phyloP scores from a whole-genome alignment of 1,140 invertebrate genomes.

The Caenorhabditis remanei region DNA sequence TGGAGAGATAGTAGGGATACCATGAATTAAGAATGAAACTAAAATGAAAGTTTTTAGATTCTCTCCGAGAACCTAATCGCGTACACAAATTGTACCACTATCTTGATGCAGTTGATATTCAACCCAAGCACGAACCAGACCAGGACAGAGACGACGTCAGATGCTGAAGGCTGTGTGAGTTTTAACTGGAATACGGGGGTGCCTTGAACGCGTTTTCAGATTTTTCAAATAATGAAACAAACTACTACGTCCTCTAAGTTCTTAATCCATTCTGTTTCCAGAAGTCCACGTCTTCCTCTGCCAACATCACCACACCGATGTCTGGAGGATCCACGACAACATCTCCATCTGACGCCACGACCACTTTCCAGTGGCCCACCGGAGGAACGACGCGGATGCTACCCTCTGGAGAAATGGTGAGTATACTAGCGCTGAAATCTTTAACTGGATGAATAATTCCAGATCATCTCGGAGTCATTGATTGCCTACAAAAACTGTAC shows the following conservation, averaged over 20 bases:
- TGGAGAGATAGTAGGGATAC: slow-evolving; percentile 1
- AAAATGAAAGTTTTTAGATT: not conserved
- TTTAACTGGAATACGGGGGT: no score
- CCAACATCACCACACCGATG: not conserved
- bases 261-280: no score
- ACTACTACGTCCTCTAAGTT: no score
- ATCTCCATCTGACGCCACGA: not conserved
- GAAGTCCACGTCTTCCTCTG: not conserved
- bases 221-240: not conserved
- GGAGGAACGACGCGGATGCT: slow-evolving; percentile 11
- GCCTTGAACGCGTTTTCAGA: no score
- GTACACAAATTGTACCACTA: slow-evolving; percentile 14
- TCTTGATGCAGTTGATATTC: slow-evolving; percentile 5
- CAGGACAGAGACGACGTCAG: not conserved
- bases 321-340: not conserved
- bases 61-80: slow-evolving; percentile 9
- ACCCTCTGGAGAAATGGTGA: slow-evolving; percentile 27
- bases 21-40: no score
- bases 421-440: not conserved
- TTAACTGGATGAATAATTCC: not conserved
- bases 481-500: slow-evolving; percentile 28
- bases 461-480: slow-evolving; percentile 7
- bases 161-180: slow-evolving; percentile 12
- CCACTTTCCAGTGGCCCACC: slow-evolving; percentile 19
- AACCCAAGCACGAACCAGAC: slow-evolving; percentile 3